A percentile compares a stretch with the other conserved stretches of the same genome.
Conservation (phyloP, 2,888 invertebrate genomes). For the Mellilla xanthometata region DNA sequence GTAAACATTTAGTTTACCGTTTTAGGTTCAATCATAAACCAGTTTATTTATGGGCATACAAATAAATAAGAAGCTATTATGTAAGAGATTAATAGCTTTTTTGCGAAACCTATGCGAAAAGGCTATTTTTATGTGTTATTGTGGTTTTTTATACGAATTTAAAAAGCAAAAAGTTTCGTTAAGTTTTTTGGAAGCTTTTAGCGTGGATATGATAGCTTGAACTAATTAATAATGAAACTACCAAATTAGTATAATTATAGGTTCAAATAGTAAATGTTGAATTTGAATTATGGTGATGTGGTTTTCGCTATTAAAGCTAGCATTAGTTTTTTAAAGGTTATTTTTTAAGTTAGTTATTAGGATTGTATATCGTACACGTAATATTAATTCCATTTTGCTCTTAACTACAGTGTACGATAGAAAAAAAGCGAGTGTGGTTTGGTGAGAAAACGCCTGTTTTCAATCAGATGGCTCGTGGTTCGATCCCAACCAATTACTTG, state of each 20-base stretch:
- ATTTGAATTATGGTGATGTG: constrained; percentile 6
- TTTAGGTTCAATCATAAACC: constrained; percentile 21
- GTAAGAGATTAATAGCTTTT: constrained; percentile 28
- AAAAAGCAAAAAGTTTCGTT: background rate
- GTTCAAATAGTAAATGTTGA: background rate
- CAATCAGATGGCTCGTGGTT: too few species aligned
- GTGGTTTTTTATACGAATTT: background rate
- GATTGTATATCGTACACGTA: too few species aligned
- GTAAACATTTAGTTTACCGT: constrained; percentile 8
- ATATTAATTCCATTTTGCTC: too few species aligned
- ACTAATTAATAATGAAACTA: constrained; percentile 3
- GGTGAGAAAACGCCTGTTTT: too few species aligned
- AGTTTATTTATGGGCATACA: constrained; percentile 23
- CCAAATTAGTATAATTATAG: constrained; percentile 5
- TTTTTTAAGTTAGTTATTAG: too few species aligned
- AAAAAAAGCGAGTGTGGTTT: too few species aligned
- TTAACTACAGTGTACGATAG: too few species aligned
- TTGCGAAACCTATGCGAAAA: constrained; percentile 23
- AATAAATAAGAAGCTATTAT: constrained; percentile 32
- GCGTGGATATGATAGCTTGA: constrained; percentile 1
- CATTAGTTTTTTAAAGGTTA: too few species aligned
- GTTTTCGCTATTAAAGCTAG: background rate
- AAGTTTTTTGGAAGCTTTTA: background rate
- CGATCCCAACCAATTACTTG: too few species aligned
- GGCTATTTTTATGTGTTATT: constrained; percentile 15